Evolutionary conservation across 2,113 vertebrate species (phyloP).

Genomic region (Siniperca chuatsi): DNA sequence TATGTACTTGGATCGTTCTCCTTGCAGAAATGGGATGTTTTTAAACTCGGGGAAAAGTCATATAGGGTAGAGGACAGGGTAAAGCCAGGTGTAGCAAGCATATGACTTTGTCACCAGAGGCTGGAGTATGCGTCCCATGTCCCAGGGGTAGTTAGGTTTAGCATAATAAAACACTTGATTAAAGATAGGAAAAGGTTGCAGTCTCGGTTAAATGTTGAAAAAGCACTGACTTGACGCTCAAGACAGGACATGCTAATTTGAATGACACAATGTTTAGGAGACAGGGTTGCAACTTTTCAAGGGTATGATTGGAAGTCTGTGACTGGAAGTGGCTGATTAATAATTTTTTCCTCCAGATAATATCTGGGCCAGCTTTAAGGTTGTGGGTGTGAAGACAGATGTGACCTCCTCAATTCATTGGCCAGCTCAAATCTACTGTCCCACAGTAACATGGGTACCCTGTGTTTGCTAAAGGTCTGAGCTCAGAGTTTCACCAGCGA

Average conservation of each 20-base stretch:
- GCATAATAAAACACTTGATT: neutral
- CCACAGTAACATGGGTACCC: fast-evolving
- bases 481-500: constrained; percentile 19
- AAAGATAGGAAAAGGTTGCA: neutral
- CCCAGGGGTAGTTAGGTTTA: neutral
- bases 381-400: neutral
- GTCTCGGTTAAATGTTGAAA: neutral
- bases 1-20: no score
- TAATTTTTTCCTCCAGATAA: neutral
- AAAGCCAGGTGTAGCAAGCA: neutral
- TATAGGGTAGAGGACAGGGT: neutral
- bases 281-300: neutral
- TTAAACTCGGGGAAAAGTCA: no score
- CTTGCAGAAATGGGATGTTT: no score
- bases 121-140: neutral
- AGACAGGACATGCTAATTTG: neutral
- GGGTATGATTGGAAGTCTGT: neutral
- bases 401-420: neutral
- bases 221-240: neutral
- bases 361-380: neutral
- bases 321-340: neutral
- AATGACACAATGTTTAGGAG: neutral
- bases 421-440: constrained; percentile 10
- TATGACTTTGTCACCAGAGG: neutral
- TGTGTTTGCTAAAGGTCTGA: constrained; percentile 32